Base-by-base conservation (phyloP, 1,140 invertebrate genomes). In the Panagrolaimus sp. region DNA sequence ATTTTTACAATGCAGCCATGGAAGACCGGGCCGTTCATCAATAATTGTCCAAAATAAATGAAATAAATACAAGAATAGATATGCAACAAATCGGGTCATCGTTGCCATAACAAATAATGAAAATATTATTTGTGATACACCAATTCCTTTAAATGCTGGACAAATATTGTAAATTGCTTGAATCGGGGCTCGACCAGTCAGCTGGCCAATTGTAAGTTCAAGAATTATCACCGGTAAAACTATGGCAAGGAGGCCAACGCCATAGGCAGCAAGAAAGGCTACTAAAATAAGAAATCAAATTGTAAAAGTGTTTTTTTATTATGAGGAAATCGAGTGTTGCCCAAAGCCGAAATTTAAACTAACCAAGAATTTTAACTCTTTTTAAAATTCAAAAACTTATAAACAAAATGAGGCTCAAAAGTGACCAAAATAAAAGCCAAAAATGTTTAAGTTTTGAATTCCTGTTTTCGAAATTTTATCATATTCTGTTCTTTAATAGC, bases 131-230 rank as follows among this genome's bases (percentile, higher is more conserved):
- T 82, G 80, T 9, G 81, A 66, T 9, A 82, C 78, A 3, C 80
- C 80, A 46, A 82, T 74, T 16, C 79, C 79, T 79, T 51, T 74
- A 53, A 72, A 74, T 9, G 43, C 27, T n/a, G 80, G 82, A 53
- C 78, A 79, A 31, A 82, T 70, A 65, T 82, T 82, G 68, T 80
- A 78, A 42, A 82, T 67, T 0, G 80, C 80, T 63, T 78, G 74
- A 23, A 80, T 66, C 13, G 80, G 81, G 0, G 72, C 79, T 48
- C 80, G 25, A n/a, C 81, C 80, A 14, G 81, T 82, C 44, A 83
- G 46, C 61, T 82, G 80, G 9, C 80, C 80, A 25, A 82, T 64
- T 13, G 79, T 68, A 25, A 82, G 47, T 65, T 82, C 80, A 20
- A 82, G 74, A 9, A 83, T 63, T 38, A 82, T 69, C 9, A 81